A percentile compares a stretch with the other conserved stretches of the same genome.
Conservation (phyloP, 1,140 invertebrate species). For the Meloidogyne exigua region DNA sequence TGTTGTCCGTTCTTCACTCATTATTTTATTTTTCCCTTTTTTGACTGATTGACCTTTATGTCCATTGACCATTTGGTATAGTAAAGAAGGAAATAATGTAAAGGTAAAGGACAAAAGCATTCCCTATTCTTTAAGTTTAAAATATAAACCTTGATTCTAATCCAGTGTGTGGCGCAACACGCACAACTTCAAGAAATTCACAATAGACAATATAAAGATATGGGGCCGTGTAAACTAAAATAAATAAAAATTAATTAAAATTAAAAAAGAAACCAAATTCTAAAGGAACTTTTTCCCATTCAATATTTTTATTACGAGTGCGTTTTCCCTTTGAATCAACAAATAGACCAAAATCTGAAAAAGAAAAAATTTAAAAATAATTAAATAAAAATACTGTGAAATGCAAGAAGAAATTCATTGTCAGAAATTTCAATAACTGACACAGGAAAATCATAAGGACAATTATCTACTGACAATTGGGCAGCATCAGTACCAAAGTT, state of each 20-base stretch:
- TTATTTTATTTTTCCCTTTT: no score
- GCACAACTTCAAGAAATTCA: conserved; percentile 38
- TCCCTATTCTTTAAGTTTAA: neutral
- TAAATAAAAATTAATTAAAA: neutral
- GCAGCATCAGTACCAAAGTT: conserved; percentile 2
- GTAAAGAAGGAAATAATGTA: no score
- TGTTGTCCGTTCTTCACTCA: no score
- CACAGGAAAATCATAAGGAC: conserved; percentile 40
- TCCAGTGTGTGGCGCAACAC: conserved; percentile 29
- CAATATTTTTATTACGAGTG: conserved; percentile 31
- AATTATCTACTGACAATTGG: conserved; percentile 35
- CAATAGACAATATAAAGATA: conserved; percentile 41
- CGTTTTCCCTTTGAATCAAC: conserved; percentile 30
- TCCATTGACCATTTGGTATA: no score
- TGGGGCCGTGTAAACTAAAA: conserved; percentile 34
- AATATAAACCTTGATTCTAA: conserved; percentile 29
- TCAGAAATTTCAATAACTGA: conserved; percentile 33
- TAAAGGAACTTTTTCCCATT: conserved; percentile 36
- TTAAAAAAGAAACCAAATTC: conserved; percentile 33
- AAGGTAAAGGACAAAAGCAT: no score
- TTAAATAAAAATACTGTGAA: conserved; percentile 23
- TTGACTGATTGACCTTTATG: no score
- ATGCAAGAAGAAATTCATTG: conserved; percentile 40
- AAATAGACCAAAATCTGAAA: conserved; percentile 24
- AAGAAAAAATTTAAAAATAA: no score